These are phyloP conservation scores for Irena cyanogastra DNA, from an alignment of 2,113 vertebrate species.

Conservation along the genomic window DNA sequence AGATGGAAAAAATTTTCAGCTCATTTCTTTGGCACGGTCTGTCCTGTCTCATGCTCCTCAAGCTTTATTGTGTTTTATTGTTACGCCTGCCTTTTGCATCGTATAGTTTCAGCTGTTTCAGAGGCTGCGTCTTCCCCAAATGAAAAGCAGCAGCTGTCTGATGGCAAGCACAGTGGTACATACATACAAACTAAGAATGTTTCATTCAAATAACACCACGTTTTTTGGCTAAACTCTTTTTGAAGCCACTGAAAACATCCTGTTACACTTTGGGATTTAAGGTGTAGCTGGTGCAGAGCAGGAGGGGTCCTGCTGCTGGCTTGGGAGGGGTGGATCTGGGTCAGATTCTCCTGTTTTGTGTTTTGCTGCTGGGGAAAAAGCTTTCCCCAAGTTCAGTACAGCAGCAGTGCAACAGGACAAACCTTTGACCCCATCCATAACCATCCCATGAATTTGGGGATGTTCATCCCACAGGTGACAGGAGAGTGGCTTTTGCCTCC, in stretches of 20 bases:
- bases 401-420: too few species aligned
- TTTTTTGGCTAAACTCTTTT: neutral
- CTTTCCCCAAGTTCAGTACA: neutral
- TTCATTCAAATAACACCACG: neutral
- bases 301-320: neutral
- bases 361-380: neutral
- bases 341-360: neutral
- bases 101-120: neutral
- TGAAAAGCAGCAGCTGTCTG: neutral
- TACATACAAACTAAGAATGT: neutral
- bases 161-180: neutral
- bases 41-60: neutral
- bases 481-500: constrained; percentile 49
- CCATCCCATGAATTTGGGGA: neutral
- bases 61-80: neutral
- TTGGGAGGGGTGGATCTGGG: neutral
- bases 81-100: neutral
- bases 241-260: neutral
- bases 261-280: accelerated
- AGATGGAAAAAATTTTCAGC: neutral
- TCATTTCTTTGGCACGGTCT: accelerated
- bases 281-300: neutral
- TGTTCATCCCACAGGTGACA: constrained; percentile 38
- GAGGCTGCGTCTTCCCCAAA: neutral
- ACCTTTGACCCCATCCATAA: neutral